phyloP scores from a whole-genome alignment of 2,797 vertebrate species.

The Sebastes elongatus region DNA sequence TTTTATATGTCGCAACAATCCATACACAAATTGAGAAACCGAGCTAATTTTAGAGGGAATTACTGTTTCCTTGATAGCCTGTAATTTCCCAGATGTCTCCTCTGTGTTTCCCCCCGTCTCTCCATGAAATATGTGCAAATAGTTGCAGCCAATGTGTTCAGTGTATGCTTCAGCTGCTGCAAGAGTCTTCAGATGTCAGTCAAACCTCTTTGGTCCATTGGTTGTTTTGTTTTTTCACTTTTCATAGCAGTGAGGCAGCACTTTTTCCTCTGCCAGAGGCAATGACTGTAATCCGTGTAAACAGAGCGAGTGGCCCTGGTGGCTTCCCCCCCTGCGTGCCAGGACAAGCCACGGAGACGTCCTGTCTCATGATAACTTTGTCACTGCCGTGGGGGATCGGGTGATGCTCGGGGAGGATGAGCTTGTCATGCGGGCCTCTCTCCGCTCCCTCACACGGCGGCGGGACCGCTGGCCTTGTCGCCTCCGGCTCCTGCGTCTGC shows the following conservation, averaged over 20 bases:
- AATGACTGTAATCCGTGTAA: constrained; percentile 42
- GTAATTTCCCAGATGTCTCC: constrained; percentile 49
- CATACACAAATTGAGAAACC: constrained; percentile 17
- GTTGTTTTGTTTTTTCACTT: constrained; percentile 11
- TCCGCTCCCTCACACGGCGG: constrained; percentile 32
- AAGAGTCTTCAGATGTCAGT: constrained; percentile 17
- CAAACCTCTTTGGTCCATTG: constrained; percentile 7
- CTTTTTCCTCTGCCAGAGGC: constrained; percentile 28
- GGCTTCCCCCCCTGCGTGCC: constrained; percentile 9
- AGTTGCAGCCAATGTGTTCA: neutral
- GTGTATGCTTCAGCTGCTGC: neutral
- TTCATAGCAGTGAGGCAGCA: constrained; percentile 23
- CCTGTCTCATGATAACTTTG: constrained; percentile 57
- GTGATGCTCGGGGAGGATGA: constrained; percentile 2
- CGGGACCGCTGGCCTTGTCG: constrained; percentile 48
- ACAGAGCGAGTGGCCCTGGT: constrained; percentile 22
- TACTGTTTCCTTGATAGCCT: constrained; percentile 17
- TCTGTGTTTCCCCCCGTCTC: neutral
- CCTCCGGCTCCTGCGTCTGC: constrained; percentile 45
- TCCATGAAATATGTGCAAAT: constrained; percentile 29
- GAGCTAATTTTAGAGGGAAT: constrained; percentile 31
- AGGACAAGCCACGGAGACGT: constrained; percentile 23
- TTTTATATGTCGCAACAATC: constrained; percentile 31
- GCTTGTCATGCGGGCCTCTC: constrained; percentile 45
- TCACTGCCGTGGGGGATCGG: constrained; percentile 17